Conservation (phyloP, 2,888 invertebrate species). For the Chironomus tentans region DNA sequence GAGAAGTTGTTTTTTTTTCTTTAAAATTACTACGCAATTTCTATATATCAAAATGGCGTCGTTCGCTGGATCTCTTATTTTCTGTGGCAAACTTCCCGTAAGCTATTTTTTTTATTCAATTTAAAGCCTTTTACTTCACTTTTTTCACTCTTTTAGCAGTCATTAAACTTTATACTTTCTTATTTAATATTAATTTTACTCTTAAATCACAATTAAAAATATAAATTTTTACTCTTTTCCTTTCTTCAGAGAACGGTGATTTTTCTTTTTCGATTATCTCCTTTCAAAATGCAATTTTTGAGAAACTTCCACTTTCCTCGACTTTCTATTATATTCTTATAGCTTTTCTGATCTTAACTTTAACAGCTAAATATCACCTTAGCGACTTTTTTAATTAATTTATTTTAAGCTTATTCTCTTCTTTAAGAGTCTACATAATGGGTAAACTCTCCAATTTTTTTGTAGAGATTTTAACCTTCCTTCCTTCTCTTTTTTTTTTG, state of each 20-base stretch:
- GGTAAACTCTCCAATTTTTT: not conserved
- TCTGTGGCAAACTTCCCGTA: not conserved
- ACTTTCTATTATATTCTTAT: not conserved
- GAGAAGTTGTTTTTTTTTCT: not conserved
- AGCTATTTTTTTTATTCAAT: not conserved
- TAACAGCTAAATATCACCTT: not conserved
- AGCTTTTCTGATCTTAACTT: not conserved
- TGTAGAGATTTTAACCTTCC: not conserved
- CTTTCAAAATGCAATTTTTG: not conserved
- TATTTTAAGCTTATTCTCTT: no score
- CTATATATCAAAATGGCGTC: slow-evolving; percentile 17
- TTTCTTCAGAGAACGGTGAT: not conserved
- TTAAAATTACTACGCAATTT: slow-evolving; percentile 17
- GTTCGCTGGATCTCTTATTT: not conserved
- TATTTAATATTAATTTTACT: not conserved
- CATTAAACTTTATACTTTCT: not conserved
- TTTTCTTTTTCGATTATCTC: not conserved
- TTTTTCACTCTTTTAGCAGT: not conserved
- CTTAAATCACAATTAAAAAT: slow-evolving; percentile 22
- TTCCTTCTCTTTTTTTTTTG: not conserved
- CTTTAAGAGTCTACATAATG: no score
- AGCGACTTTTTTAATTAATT: not conserved
- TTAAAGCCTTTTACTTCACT: not conserved
- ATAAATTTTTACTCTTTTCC: not conserved
- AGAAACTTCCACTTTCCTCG: not conserved